These are phyloP conservation scores for Myotis davidii DNA, from an alignment of 2,113 vertebrate species.

Conservation along the genomic window DNA sequence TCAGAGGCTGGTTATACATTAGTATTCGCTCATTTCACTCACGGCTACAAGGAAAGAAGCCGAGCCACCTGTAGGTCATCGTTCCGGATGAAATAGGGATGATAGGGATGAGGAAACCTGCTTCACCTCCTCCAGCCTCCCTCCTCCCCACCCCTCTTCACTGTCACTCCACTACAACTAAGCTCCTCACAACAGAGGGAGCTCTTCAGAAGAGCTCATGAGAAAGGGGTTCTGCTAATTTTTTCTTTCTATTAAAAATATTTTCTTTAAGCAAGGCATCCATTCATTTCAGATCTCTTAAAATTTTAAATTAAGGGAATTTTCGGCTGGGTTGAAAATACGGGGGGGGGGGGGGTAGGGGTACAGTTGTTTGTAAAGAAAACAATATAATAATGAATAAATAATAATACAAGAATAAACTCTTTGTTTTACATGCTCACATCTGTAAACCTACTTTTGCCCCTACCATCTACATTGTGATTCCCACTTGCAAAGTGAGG, in stretches of 20 bases:
- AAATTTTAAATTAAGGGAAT: not conserved
- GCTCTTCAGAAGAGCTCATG: not conserved
- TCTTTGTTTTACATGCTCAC: no score
- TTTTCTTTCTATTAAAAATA: slow-evolving; percentile 1
- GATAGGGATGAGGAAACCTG: not conserved
- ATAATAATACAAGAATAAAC: no score
- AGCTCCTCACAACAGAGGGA: not conserved
- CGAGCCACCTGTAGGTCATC: no score
- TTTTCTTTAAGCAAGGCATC: not conserved
- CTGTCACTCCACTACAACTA: not conserved
- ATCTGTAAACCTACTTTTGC: no score
- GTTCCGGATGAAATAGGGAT: not conserved
- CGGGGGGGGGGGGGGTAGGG: not conserved
- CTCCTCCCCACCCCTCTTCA: not conserved
- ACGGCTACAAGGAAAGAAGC: not conserved
- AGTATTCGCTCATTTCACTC: not conserved
- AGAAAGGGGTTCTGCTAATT: not conserved
- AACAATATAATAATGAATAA: no score
- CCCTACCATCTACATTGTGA: not conserved
- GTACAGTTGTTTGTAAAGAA: not conserved
- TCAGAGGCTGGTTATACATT: not conserved
- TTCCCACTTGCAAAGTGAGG: not conserved
- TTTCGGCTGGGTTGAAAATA: not conserved
- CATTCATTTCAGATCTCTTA: not conserved
- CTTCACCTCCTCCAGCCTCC: not conserved